Evolutionary conservation across 2,797 vertebrate genomes (phyloP).

Genomic region (Muraenolepis orangiensis): DNA sequence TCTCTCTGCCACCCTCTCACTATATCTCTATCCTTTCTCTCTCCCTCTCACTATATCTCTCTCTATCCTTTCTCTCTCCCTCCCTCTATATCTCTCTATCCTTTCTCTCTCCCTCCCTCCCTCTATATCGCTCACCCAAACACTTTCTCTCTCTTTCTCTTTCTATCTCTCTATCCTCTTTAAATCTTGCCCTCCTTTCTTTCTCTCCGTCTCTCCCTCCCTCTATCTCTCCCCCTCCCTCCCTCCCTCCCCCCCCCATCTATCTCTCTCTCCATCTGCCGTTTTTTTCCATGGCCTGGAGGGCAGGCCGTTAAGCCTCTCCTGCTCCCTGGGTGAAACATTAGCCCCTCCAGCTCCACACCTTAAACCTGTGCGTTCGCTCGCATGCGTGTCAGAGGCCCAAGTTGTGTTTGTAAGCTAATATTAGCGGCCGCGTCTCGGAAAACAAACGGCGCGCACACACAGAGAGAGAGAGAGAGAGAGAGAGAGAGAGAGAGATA

Average conservation of each 20-base stretch:
- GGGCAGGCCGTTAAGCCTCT: slow-evolving; percentile 33
- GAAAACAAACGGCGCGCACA: slow-evolving; percentile 46
- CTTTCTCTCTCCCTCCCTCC: slow-evolving; percentile 21
- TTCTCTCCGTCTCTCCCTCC: neutral
- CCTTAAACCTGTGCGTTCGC: slow-evolving; percentile 46
- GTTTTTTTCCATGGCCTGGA: slow-evolving; percentile 32
- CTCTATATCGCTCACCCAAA: too few species aligned
- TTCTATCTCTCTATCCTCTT: neutral
- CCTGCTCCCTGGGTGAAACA: slow-evolving; percentile 63
- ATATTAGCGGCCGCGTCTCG: slow-evolving; percentile 28
- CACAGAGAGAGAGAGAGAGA: neutral
- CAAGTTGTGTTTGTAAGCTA: slow-evolving; percentile 43
- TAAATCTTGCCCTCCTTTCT: neutral
- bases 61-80: slow-evolving; percentile 3
- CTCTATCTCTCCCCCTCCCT: neutral
- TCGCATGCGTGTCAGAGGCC: slow-evolving; percentile 20
- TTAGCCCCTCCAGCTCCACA: slow-evolving; percentile 58
- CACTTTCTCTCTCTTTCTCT: slow-evolving; percentile 11
- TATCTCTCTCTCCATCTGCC: slow-evolving; percentile 4
- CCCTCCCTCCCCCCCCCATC: too few species aligned
- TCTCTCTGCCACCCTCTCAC: too few species aligned
- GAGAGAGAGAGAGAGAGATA: neutral
- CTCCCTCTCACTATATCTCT: slow-evolving; percentile 8
- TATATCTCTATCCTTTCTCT: slow-evolving; percentile 10
- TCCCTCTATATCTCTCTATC: slow-evolving; percentile 20